These are phyloP conservation scores for Pterocles burchelli DNA, from an alignment of 2,113 vertebrate genomes.

Conservation along the genomic window DNA sequence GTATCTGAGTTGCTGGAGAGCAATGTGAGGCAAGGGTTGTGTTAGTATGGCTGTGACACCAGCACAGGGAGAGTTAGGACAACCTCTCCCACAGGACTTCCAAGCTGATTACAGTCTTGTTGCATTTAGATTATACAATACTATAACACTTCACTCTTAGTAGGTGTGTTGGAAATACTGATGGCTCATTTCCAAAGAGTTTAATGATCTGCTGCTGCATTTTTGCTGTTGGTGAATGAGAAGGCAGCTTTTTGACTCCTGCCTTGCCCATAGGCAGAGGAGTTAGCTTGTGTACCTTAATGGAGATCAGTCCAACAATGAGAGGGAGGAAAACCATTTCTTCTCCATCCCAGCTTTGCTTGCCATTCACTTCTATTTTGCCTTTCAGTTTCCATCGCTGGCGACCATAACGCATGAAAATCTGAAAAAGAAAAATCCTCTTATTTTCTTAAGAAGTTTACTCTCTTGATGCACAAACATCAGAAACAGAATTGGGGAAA, in stretches of 20 bases:
- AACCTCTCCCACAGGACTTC: neutral
- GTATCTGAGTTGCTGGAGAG: neutral
- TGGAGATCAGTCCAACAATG: constrained; percentile 92
- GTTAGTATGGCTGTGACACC: neutral
- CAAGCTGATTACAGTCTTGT: neutral
- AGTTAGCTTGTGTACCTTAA: constrained; percentile 82
- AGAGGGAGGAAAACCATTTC: constrained; percentile 94
- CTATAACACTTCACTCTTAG: neutral
- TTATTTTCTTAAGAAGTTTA: neutral
- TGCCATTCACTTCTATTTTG: constrained; percentile 94
- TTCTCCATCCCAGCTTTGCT: constrained; percentile 97
- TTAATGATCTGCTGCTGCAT: neutral
- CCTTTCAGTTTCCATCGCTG: constrained; percentile 98
- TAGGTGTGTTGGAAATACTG: neutral
- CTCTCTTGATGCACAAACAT: neutral
- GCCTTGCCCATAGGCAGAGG: neutral
- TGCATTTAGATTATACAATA: neutral
- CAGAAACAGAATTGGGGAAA: neutral
- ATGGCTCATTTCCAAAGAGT: neutral
- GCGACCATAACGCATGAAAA: constrained; percentile 96
- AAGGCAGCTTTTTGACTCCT: neutral
- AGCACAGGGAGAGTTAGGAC: neutral
- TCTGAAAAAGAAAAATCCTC: constrained; percentile 71
- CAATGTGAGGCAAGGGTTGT: neutral
- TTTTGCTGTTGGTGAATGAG: neutral